These are phyloP conservation scores for Luehdorfia chinensis DNA, from an alignment of 1,140 invertebrate species.

Conservation along the genomic window DNA sequence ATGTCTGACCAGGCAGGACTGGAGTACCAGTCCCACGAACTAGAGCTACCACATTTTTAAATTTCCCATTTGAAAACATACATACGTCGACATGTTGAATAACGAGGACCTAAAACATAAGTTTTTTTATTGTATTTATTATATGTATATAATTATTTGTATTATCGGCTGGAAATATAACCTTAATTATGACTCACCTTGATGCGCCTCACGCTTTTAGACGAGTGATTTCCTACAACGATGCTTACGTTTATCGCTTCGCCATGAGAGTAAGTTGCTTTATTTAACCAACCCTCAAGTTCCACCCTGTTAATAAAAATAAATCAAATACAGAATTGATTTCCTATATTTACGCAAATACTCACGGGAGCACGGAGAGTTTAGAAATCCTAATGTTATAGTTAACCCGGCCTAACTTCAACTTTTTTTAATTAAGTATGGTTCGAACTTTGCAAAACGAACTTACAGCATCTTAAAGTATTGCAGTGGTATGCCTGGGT, in stretches of 20 bases:
- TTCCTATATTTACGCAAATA: too few relatives aligned
- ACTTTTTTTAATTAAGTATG: too few relatives aligned
- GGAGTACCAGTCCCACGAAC: constrained; percentile 85
- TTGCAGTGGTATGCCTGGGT: too few relatives aligned
- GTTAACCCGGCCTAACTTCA: too few relatives aligned
- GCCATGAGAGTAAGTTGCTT: constrained; percentile 95
- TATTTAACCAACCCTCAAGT: constrained; percentile 94
- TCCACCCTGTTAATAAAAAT: constrained; percentile 71
- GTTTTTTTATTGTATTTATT: too few relatives aligned
- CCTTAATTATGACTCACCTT: constrained; percentile 74
- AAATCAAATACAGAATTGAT: too few relatives aligned
- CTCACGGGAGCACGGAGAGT: too few relatives aligned
- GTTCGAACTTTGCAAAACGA: too few relatives aligned
- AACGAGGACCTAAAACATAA: constrained; percentile 83
- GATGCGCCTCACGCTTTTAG: constrained; percentile 95
- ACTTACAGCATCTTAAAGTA: too few relatives aligned
- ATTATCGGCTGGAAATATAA: constrained; percentile 14
- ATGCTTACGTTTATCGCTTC: constrained; percentile 94
- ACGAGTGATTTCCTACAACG: constrained; percentile 94
- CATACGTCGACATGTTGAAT: constrained; percentile 99
- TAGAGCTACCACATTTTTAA: constrained; percentile 97
- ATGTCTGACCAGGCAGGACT: constrained; percentile 79
- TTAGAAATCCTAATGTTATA: too few relatives aligned
- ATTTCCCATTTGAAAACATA: constrained; percentile 99
- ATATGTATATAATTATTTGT: too few relatives aligned